Evolutionary conservation across 2,797 vertebrate genomes (phyloP), one percentile per base, ranked within the genome.

Genomic region (Taenioides sp.): DNA sequence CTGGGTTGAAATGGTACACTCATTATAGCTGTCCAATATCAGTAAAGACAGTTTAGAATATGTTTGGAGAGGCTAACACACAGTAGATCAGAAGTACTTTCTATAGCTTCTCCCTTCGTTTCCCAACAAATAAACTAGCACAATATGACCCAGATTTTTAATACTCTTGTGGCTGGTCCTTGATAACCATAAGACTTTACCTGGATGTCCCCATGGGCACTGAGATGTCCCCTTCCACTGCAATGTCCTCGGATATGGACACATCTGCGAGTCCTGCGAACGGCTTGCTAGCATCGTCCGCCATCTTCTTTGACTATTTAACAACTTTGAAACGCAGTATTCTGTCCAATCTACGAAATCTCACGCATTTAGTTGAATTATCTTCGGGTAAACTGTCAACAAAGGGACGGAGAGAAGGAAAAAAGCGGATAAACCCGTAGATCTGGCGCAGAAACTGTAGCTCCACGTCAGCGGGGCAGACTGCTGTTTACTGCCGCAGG

Each of bases 151-250:
- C 16, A 17, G 12, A 16, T 47, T 16, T 1, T 37, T 37, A 47
- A 47, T 47, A 47, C 14, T 47, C 16, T 47, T 47, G 1, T 4
- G 16, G 14, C 3, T 47, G 43, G 43, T 47, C 14, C 43, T 16
- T 16, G 43, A 47, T 4, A 47, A 16, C 14, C 43, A 4, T 47
- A 16, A 54, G 7, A 54, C 2, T 54, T 54, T 28, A 59, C 57
- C 57, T 59, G 1, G 95, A 86, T 28, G 22, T 9, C 16, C 88
- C 89, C 0, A 95, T 69, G 0, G 97, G 96, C 10, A 98, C 95
- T 0, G 95, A 93, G 64, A 99, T 99, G 77, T 99, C 95, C 4
- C 97, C 97, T 84, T 98, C 97, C 87, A 99, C 95, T 0, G 95
- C 95, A 31, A 96, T 95, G 67, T 98, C 96, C 69, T 95, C 94